Conservation (phyloP, 2,888 invertebrate genomes). For the Drosophila anomelani region DNA sequence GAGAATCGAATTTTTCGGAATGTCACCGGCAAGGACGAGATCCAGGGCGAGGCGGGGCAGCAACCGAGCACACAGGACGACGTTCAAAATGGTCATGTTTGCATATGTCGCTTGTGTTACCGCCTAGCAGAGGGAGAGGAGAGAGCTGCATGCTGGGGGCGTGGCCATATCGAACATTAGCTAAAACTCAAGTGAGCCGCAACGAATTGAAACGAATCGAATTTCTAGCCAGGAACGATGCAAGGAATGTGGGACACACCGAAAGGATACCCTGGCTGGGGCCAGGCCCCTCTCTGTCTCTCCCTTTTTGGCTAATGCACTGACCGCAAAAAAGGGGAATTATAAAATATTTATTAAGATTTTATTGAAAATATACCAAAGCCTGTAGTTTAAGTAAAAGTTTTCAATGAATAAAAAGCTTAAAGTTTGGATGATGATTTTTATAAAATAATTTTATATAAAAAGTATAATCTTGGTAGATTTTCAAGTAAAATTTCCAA, state of each 20-base stretch:
- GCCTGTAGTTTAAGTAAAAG: not conserved
- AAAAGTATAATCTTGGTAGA: not conserved
- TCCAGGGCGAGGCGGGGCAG: not conserved
- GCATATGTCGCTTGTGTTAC: slow-evolving; percentile 63
- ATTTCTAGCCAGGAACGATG: slow-evolving; percentile 51
- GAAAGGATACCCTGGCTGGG: slow-evolving; percentile 7
- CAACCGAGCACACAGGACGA: slow-evolving; percentile 21
- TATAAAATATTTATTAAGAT: not conserved
- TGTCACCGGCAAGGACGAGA: slow-evolving; percentile 39
- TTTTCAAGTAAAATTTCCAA: not conserved
- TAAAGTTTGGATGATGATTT: not conserved
- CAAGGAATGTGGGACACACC: slow-evolving; percentile 36
- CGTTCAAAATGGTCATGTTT: slow-evolving; percentile 69
- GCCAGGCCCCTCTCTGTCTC: not conserved
- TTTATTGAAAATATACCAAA: not conserved
- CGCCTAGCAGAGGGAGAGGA: not conserved
- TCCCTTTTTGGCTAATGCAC: not conserved
- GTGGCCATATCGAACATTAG: slow-evolving; percentile 75
- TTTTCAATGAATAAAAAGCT: not conserved
- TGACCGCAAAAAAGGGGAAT: not conserved
- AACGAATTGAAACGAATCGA: slow-evolving; percentile 74
- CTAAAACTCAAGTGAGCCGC: slow-evolving; percentile 78
- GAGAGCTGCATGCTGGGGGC: slow-evolving; percentile 44
- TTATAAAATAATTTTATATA: not conserved
- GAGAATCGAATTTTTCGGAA: slow-evolving; percentile 45